phyloP scores from a whole-genome alignment of 2,888 invertebrate genomes.

The Stictocephala bisonia region DNA sequence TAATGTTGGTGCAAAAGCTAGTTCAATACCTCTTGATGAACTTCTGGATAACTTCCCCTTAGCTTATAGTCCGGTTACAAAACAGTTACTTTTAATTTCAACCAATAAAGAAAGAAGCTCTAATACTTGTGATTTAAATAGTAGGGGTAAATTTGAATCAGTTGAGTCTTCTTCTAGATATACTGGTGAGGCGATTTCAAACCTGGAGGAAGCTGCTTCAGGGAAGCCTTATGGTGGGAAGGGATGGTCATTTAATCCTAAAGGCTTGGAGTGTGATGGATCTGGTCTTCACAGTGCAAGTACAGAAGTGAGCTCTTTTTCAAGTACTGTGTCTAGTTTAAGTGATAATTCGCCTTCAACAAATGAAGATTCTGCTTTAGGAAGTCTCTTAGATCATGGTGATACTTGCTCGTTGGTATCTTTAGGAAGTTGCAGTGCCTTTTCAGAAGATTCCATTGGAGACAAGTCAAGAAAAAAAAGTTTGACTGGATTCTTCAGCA shows the following conservation, averaged over 20 bases:
- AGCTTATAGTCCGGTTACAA: constrained; percentile 80
- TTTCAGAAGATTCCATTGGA: constrained; percentile 63
- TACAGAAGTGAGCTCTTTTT: constrained; percentile 73
- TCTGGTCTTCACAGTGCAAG: constrained; percentile 66
- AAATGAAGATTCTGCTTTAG: constrained; percentile 60
- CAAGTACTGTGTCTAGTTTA: constrained; percentile 76
- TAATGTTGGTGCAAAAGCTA: constrained; percentile 35
- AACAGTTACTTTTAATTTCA: constrained; percentile 70
- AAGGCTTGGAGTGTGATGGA: constrained; percentile 64
- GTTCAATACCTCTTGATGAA: constrained; percentile 71
- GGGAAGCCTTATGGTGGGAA: neutral
- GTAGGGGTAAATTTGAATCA: constrained; percentile 69
- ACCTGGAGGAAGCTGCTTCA: constrained; percentile 52
- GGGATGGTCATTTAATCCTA: constrained; percentile 53
- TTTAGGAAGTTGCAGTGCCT: constrained; percentile 57
- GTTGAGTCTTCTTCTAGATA: constrained; percentile 68
- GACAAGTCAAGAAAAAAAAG: constrained; percentile 72
- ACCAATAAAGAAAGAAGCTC: constrained; percentile 16
- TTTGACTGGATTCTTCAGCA: constrained; percentile 72
- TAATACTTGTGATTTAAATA: constrained; percentile 66
- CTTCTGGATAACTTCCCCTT: constrained; percentile 79
- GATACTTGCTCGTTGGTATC: constrained; percentile 61
- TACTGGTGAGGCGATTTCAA: constrained; percentile 68
- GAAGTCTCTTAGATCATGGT: constrained; percentile 70
- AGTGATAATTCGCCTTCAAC: constrained; percentile 75